phyloP scores from a whole-genome alignment of 2,113 vertebrate genomes.

The Uropsilus gracilis region DNA sequence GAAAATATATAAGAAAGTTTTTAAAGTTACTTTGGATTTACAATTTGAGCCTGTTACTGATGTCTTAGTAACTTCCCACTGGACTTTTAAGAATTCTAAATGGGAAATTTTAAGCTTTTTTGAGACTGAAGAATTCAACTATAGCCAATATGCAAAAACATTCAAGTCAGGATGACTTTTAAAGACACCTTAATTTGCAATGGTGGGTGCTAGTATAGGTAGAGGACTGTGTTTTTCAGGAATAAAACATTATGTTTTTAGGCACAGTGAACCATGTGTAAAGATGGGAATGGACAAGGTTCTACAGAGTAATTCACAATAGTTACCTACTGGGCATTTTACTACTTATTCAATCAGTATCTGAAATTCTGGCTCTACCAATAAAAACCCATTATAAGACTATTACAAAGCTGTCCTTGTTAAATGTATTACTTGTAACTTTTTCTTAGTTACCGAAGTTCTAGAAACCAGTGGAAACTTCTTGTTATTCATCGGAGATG shows the following conservation, averaged over 20 bases:
- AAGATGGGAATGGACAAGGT: not conserved
- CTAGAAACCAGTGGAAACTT: slow-evolving; percentile 22
- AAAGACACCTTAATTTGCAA: not conserved
- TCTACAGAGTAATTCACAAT: not conserved
- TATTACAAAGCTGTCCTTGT: slow-evolving; percentile 8
- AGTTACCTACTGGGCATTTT: slow-evolving; percentile 10
- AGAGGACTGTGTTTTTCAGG: not conserved
- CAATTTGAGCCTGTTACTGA: not conserved
- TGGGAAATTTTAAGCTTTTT: not conserved
- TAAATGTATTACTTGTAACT: not conserved
- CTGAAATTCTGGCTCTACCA: slow-evolving; percentile 47
- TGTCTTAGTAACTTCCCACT: not conserved
- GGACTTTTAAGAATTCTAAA: not conserved
- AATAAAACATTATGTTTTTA: slow-evolving; percentile 32
- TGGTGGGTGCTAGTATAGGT: not conserved
- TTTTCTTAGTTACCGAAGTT: slow-evolving; percentile 4
- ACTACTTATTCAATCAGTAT: slow-evolving; percentile 40
- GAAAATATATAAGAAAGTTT: not conserved
- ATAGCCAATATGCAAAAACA: not conserved
- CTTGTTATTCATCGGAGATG: not conserved
- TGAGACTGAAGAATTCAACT: slow-evolving; percentile 15
- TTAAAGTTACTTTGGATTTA: not conserved
- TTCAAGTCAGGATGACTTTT: slow-evolving; percentile 11
- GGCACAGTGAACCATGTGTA: not conserved
- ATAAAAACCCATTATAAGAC: not conserved